Evolutionary conservation across 2,113 vertebrate genomes (phyloP), one percentile per base, ranked within the genome.

Genomic region (Cyprinodon brontotheroides): DNA sequence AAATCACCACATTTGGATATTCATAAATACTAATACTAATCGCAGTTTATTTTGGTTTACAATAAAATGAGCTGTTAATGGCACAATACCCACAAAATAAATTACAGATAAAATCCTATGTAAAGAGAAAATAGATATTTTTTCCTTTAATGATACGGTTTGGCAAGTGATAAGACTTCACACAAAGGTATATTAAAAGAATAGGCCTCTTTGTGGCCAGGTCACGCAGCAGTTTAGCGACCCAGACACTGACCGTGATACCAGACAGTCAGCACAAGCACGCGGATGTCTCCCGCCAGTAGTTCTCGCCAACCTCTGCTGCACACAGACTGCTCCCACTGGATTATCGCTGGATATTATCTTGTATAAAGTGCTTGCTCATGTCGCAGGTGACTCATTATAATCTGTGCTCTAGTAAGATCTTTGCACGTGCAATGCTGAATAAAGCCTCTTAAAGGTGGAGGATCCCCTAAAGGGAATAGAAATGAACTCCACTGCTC

Each of bases 331-430:
- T 61, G 68, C 48, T 77, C 76, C 50, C 20, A 0, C 17, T 13
- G 11, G 80, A 65, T 68, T 61, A 71, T 85, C 63, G 57, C 41
- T n/a, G 4, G 1, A 9, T 57, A 61, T 76, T 64, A 41, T 75
- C 15, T 3, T 6, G 3, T 38, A 82, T 89, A 88, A 89, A 73
- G 79, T 67, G 72, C 59, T 73, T 70, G 68, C 29, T 77, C 63
- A 17, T 69, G 72, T 72, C 13, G 47, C 29, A 13, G 40, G 61
- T 72, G 63, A 76, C 57, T 84, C 74, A 75, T 22, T 47, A 53
- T 90, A 89, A 92, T 86, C 87, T 77, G 70, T 81, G 65, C 60
- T 43, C 37, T 11, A 66, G 57, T 43, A 74, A 65, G 65, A 59
- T 59, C 62, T 68, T 45, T 65, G 78, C 83, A 83, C 53, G n/a